phyloP scores from a whole-genome alignment of 1,140 invertebrate genomes.

The Lerema accius region DNA sequence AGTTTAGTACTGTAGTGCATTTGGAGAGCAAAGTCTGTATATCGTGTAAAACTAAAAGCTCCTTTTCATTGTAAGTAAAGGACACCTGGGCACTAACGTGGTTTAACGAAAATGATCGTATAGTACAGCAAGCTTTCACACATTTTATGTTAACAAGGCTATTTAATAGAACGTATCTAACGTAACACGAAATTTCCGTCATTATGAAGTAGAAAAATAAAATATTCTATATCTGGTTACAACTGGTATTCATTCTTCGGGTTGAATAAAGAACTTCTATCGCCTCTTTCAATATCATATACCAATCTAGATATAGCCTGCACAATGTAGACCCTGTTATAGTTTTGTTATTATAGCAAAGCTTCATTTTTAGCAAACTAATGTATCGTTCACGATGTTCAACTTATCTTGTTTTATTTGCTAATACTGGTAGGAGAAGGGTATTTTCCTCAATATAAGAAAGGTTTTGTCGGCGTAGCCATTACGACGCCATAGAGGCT shows the following conservation, averaged over 20 bases:
- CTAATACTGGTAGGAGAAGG: neutral
- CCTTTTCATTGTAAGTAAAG: neutral
- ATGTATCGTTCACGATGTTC: no score
- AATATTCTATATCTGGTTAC: no score
- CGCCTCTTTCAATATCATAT: no score
- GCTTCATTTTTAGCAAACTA: no score
- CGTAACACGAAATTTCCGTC: neutral
- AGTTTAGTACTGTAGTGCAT: no score
- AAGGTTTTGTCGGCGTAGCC: neutral
- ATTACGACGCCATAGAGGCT: no score
- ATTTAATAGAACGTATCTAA: neutral
- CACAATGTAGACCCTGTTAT: no score
- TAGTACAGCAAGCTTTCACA: conserved; percentile 3
- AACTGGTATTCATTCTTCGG: no score
- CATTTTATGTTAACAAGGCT: conserved; percentile 3
- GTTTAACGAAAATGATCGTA: conserved; percentile 7
- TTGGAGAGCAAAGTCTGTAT: neutral
- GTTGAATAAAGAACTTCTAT: no score
- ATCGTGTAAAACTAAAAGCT: conserved; percentile 8
- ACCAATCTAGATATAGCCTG: no score
- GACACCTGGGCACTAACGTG: conserved; percentile 10
- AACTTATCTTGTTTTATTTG: neutral
- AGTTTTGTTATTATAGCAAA: no score
- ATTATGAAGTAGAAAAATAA: no score
- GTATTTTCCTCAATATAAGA: neutral